Evolutionary conservation across 2,113 vertebrate genomes (phyloP), one percentile per base, ranked within the genome.

Genomic region (Choloepus hoffmanni): DNA sequence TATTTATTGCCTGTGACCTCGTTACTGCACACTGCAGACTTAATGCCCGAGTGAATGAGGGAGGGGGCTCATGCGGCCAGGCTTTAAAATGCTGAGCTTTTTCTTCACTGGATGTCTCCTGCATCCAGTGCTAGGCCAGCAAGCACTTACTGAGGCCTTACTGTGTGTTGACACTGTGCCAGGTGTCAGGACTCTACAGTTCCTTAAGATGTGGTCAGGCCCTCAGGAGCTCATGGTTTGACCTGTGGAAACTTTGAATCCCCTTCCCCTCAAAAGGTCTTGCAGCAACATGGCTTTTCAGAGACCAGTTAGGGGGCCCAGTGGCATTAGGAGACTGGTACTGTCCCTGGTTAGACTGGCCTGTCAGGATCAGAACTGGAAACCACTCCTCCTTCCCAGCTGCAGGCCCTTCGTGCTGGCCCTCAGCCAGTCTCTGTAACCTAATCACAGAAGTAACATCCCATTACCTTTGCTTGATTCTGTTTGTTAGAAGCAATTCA

Each of bases 41-140:
- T 63, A 4, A 5, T 7, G n/a, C 30, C 33, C 1, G 1, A 2
- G 3, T 18, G 67, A 24, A 0, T 15, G 72, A 21, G 33, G 26
- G 11, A 26, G 50, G 70, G 19, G 43, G 3, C 11, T 36, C 43
- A 5, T 1, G 1, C 36, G 86, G 33, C 28, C 58, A 2, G 55
- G 72, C 77, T 92, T 43, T 16, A 63, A 53, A 72, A 24, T 3
- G 11, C 60, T 53, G 70, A 18, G 63, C 36, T 7, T 23, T 62
- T 45, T 30, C 10, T 43, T 33, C 58, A 6, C 2, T 2, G 7
- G 45, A 1, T 26, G 30, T 53, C 73, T 30, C 1, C 60, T 73
- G 4, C 24, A 9, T 40, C 28, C 3, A 63, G 19, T 6, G 4
- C 53, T n/a, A 73, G 45, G 55, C 90, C 73, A 3, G 0, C n/a